phyloP scores from a whole-genome alignment of 2,113 vertebrate species.

The Triplophysa rosa region DNA sequence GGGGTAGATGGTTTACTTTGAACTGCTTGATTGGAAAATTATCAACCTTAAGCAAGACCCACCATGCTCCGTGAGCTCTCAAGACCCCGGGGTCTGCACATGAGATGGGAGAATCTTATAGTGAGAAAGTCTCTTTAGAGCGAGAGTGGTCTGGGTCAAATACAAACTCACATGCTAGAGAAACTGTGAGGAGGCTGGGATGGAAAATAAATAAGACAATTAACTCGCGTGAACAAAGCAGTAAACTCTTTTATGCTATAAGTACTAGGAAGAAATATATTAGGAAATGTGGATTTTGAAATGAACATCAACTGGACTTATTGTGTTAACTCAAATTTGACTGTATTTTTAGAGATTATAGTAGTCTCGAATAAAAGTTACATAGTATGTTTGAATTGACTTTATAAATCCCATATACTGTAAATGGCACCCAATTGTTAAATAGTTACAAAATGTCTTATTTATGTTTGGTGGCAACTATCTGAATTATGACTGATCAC shows the following conservation, averaged over 20 bases:
- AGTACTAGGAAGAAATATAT: background rate
- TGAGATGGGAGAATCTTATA: slow-evolving; percentile 27
- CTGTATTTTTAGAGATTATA: too few relatives aligned
- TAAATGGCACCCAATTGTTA: too few relatives aligned
- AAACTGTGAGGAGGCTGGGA: background rate
- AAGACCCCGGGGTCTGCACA: slow-evolving; percentile 24
- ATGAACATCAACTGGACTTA: background rate
- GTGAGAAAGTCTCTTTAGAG: background rate
- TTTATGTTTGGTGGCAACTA: too few relatives aligned
- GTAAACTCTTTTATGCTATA: background rate
- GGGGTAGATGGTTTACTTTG: slow-evolving; percentile 44
- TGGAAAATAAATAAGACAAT: slow-evolving; percentile 15
- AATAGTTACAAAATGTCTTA: too few relatives aligned
- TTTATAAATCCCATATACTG: too few relatives aligned
- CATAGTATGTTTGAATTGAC: too few relatives aligned
- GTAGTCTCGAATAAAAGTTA: too few relatives aligned
- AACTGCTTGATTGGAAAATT: slow-evolving; percentile 55
- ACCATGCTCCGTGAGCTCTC: slow-evolving; percentile 11
- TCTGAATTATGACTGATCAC: too few relatives aligned
- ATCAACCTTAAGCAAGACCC: slow-evolving; percentile 41
- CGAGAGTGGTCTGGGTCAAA: background rate
- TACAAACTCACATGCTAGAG: background rate
- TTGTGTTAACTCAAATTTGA: too few relatives aligned
- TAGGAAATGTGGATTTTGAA: background rate
- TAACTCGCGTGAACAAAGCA: slow-evolving; percentile 10